Base-by-base conservation (phyloP, 2,888 invertebrate genomes). In the Fragum sueziense region DNA sequence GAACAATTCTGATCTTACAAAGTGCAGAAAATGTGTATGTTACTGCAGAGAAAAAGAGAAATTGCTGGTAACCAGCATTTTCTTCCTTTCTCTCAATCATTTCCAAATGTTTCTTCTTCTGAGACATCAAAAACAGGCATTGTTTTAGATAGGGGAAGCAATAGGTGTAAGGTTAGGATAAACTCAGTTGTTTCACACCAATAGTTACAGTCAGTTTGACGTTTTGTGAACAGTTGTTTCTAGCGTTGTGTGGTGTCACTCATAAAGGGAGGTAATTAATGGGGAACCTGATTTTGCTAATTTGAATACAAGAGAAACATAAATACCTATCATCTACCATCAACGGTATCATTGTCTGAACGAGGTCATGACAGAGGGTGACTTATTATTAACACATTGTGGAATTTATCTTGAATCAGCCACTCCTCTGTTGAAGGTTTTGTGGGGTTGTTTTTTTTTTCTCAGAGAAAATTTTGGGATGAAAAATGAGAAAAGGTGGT, bases 211-310 rank as follows among this genome's bases (percentile, higher is more conserved):
- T n/a, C n/a, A n/a, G 4, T 54, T 20, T 33, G 62, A 71, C 71
- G 34, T 59, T 57, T n/a, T 59, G 22, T 1, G 6, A 54, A 52
- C 82, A 82, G 78, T 73, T 82, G 79, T 74, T 73, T 9, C 27
- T 20, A 37, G 73, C 67, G 79, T 70, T 61, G 67, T 73, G 82
- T 78, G 70, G 69, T 61, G 76, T 73, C 82, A 82, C 54, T 82
- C 82, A 81, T 31, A 41, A 76, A 69, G 73, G 70, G 73, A 82
- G 82, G 76, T 82, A 82, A 82, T 73, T 70, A 69, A 82, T 82
- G 75, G 34, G 47, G 61, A 51, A 72, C 69, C 69, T 76, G 79
- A 82, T 82, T 82, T 79, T 62, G 70, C 82, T 82, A 79, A 82
- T 82, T 79, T 76, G 74, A 74, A 76, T 76, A 82, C 79, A 82